Conservation (phyloP, 2,888 invertebrate species). For the Cepaea hortensis region DNA sequence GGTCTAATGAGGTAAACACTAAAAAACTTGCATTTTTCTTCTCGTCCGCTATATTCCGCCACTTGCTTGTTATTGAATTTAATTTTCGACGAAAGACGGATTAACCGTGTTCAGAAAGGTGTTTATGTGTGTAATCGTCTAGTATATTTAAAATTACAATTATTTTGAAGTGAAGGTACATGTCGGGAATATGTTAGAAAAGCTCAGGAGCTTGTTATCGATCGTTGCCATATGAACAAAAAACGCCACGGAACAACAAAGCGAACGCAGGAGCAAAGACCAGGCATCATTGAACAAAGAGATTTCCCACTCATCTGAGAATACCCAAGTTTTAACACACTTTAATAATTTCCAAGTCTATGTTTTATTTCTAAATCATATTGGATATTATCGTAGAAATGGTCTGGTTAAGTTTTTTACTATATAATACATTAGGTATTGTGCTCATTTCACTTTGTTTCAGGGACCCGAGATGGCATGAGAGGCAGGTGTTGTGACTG, state of each 20-base stretch:
- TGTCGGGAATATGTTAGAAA: background rate
- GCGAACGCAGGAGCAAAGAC: slow-evolving; percentile 11
- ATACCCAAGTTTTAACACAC: background rate
- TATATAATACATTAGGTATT: background rate
- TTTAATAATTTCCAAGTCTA: background rate
- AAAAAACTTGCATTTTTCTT: background rate
- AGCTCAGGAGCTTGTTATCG: slow-evolving; percentile 24
- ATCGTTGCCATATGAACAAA: slow-evolving; percentile 46
- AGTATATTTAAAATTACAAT: too few species aligned
- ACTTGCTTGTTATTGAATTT: background rate
- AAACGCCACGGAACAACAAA: slow-evolving; percentile 18
- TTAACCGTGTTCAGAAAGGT: background rate
- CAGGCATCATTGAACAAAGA: slow-evolving; percentile 43
- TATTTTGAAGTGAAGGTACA: too few species aligned
- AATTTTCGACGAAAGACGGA: background rate
- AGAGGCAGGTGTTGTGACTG: too few species aligned
- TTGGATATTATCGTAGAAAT: background rate
- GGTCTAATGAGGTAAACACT: slow-evolving; percentile 14
- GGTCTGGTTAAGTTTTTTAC: background rate
- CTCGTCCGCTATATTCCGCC: background rate
- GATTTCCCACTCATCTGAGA: slow-evolving; percentile 1
- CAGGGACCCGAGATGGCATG: too few species aligned
- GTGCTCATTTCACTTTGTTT: too few species aligned
- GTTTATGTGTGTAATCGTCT: too few species aligned
- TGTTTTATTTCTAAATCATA: background rate